Conservation (phyloP, 1,140 invertebrate genomes). For the Atta texana region DNA sequence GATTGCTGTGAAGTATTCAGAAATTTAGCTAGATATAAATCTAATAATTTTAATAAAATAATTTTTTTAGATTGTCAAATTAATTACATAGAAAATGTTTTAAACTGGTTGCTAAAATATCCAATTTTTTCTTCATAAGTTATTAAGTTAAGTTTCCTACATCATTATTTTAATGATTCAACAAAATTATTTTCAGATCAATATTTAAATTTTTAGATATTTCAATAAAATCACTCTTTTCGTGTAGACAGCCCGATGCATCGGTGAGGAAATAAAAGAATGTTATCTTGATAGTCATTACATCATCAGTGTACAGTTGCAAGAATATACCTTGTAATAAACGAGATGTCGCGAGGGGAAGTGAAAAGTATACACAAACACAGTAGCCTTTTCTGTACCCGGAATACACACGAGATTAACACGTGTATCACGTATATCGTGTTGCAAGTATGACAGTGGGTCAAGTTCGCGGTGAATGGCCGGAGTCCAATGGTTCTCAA, state of each 20-base stretch:
- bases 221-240: too few relatives aligned
- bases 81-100: too few relatives aligned
- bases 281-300: conserved; percentile 18
- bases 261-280: not conserved
- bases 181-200: too few relatives aligned
- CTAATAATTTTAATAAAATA: too few relatives aligned
- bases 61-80: too few relatives aligned
- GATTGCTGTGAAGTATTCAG: too few relatives aligned
- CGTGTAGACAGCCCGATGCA: not conserved
- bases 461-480: conserved; percentile 79
- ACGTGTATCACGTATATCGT: conserved; percentile 3
- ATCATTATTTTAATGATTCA: too few relatives aligned
- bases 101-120: too few relatives aligned
- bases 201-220: too few relatives aligned
- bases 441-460: conserved; percentile 77
- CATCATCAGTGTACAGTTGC: not conserved
- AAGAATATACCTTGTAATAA: not conserved
- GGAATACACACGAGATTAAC: not conserved
- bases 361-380: conserved; percentile 22
- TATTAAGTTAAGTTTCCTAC: too few relatives aligned
- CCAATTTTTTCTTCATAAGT: too few relatives aligned
- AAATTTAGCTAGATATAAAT: too few relatives aligned
- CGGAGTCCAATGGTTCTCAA: conserved; percentile 34
- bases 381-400: not conserved
- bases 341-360: not conserved